Evolutionary conservation across 2,113 vertebrate genomes (phyloP).

Genomic region (Silurus asotus): DNA sequence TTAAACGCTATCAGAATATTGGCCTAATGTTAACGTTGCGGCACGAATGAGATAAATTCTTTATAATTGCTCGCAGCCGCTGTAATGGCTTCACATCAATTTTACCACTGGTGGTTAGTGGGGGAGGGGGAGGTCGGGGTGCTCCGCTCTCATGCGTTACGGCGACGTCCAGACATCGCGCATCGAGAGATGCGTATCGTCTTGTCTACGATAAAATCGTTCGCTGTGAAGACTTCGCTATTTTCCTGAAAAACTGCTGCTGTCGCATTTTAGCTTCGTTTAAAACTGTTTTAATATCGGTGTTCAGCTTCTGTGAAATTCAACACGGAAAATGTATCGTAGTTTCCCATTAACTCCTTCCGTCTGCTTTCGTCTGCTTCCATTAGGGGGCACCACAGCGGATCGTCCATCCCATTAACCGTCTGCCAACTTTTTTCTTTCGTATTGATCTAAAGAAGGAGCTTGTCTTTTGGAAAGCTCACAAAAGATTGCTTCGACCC

Average conservation of each 20-base stretch:
- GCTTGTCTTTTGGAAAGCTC: no score
- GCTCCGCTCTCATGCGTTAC: background rate
- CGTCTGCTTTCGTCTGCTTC: no score
- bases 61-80: slow-evolving; percentile 53
- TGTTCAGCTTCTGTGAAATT: no score
- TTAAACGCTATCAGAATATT: slow-evolving; percentile 50
- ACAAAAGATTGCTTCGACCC: no score
- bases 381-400: no score
- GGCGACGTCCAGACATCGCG: background rate
- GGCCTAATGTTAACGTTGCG: slow-evolving; percentile 62
- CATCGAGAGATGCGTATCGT: background rate
- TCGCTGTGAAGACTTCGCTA: background rate
- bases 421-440: no score
- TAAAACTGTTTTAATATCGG: background rate
- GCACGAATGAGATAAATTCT: slow-evolving; percentile 64
- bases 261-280: background rate
- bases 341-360: background rate
- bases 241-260: background rate
- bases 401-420: no score
- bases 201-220: background rate
- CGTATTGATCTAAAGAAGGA: no score
- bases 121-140: background rate
- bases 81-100: slow-evolving; percentile 36
- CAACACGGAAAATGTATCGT: background rate
- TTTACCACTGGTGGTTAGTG: slow-evolving; percentile 6